phyloP scores from a whole-genome alignment of 2,797 vertebrate genomes.

The Psittacula derbiana region DNA sequence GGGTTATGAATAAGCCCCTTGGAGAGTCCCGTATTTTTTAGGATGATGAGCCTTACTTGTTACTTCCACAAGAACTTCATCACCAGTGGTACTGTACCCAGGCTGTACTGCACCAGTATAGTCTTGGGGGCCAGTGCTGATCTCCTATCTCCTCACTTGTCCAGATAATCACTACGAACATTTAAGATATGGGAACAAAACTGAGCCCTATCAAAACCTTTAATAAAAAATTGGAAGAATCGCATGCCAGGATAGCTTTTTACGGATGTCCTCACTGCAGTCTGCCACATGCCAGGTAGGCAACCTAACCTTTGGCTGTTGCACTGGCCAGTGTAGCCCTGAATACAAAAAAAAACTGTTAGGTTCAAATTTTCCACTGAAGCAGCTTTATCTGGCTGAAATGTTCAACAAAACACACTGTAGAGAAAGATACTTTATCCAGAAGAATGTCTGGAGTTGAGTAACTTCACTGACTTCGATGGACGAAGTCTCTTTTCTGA shows the following conservation, averaged over 20 bases:
- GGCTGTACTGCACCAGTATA: no score
- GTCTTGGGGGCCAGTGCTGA: not conserved
- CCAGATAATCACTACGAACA: not conserved
- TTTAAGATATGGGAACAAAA: not conserved
- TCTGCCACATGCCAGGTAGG: not conserved
- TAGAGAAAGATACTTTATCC: not conserved
- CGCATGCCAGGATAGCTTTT: not conserved
- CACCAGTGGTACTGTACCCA: not conserved
- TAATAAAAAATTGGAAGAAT: not conserved
- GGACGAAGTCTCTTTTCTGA: not conserved
- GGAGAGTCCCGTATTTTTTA: not conserved
- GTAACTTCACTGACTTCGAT: not conserved
- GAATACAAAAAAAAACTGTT: not conserved
- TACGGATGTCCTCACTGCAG: not conserved
- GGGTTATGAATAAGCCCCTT: not conserved
- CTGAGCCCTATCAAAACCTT: not conserved
- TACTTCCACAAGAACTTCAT: not conserved
- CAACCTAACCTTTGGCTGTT: not conserved
- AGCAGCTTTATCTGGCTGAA: not conserved
- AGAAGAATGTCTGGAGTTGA: not conserved
- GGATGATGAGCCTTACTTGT: not conserved
- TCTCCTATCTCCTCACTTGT: not conserved
- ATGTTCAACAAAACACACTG: not conserved
- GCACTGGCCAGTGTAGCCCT: accelerated
- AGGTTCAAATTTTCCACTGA: not conserved